Conservation (phyloP, 2,888 invertebrate species). For the Brachycybe producta region DNA sequence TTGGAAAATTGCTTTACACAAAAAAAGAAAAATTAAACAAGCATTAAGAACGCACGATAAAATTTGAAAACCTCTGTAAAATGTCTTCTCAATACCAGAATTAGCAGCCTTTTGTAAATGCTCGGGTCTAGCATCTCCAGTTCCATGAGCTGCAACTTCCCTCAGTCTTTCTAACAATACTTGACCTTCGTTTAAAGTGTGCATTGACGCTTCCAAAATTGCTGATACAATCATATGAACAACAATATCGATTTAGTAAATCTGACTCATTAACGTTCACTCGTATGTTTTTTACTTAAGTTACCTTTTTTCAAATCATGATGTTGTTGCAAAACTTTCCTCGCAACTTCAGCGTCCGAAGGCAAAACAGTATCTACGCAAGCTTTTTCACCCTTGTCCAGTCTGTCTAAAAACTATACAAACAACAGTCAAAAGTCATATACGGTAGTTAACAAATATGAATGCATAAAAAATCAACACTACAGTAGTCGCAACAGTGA, state of each 20-base stretch:
- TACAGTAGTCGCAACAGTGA: too few species aligned
- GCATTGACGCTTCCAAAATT: constrained; percentile 62
- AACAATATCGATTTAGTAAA: neutral
- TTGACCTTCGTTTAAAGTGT: constrained; percentile 67
- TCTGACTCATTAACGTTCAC: neutral
- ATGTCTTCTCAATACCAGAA: constrained; percentile 28
- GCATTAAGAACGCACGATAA: too few species aligned
- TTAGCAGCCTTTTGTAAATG: constrained; percentile 40
- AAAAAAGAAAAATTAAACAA: constrained; percentile 23
- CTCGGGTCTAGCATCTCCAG: constrained; percentile 59
- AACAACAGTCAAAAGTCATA: neutral
- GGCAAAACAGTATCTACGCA: constrained; percentile 54
- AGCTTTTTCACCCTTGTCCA: constrained; percentile 52
- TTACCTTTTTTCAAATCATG: constrained; percentile 52
- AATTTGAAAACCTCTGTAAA: too few species aligned
- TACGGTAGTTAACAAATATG: neutral
- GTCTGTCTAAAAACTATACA: constrained; percentile 53
- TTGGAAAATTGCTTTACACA: constrained; percentile 52
- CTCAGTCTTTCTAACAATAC: constrained; percentile 56
- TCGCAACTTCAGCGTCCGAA: constrained; percentile 56
- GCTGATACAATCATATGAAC: constrained; percentile 26
- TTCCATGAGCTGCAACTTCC: constrained; percentile 58
- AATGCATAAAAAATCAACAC: constrained; percentile 17
- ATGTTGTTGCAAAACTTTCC: constrained; percentile 52
- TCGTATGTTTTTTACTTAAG: constrained; percentile 6